These are phyloP conservation scores for Drosophila novamexicana DNA, from an alignment of 1,140 invertebrate genomes.

Conservation along the genomic window DNA sequence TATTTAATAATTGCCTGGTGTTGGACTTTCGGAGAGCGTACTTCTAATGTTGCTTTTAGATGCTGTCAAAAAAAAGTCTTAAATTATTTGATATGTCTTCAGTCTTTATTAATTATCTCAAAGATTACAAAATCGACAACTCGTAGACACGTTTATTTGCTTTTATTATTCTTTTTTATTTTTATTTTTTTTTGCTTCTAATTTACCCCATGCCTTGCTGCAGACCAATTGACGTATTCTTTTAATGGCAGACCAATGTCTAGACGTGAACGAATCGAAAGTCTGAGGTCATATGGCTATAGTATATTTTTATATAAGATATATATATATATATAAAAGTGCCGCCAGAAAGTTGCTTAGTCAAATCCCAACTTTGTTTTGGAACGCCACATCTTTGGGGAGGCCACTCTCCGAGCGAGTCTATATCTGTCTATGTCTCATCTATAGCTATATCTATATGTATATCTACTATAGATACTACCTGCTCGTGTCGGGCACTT, in stretches of 20 bases:
- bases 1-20: too few species aligned
- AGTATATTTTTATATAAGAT: slow-evolving; percentile 13
- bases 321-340: slow-evolving; percentile 19
- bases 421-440: background rate
- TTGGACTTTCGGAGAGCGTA: too few species aligned
- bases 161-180: slow-evolving; percentile 17
- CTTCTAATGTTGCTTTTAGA: too few species aligned
- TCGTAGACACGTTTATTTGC: slow-evolving; percentile 21
- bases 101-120: slow-evolving; percentile 5
- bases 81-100: too few species aligned
- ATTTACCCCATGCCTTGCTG: slow-evolving; percentile 40
- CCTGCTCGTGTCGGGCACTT: background rate
- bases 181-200: background rate
- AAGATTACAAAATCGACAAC: slow-evolving; percentile 45
- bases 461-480: background rate
- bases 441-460: background rate
- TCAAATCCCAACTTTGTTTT: slow-evolving; percentile 41
- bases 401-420: slow-evolving; percentile 52
- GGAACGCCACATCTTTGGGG: slow-evolving; percentile 62
- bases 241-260: slow-evolving; percentile 69
- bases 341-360: background rate
- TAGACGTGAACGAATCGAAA: slow-evolving; percentile 60
- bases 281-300: slow-evolving; percentile 70
- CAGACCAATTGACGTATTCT: slow-evolving; percentile 72
- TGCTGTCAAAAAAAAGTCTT: background rate